Percentiles rank a stretch among this genome's conserved stretches.
These are phyloP conservation scores for Festucalex cinctus DNA, from an alignment of 2,113 vertebrate genomes.

Conservation along the genomic window DNA sequence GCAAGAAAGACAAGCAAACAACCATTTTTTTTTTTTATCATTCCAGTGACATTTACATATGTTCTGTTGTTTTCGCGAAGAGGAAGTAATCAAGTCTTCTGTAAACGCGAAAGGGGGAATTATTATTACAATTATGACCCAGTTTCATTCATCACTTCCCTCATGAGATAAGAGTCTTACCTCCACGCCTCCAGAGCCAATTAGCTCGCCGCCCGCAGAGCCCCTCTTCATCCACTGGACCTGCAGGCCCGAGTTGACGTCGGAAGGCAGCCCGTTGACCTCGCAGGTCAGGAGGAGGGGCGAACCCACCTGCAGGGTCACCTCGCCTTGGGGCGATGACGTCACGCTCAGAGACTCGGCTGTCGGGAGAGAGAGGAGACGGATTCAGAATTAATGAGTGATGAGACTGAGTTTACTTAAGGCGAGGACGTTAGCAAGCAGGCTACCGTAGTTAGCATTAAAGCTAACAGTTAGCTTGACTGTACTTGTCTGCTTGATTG, in stretches of 20 bases:
- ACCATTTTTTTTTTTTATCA: not conserved
- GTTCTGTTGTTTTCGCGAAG: no score
- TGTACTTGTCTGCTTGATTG: no score
- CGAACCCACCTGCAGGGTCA: slow-evolving; percentile 66
- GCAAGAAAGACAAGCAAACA: not conserved
- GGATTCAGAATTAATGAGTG: not conserved
- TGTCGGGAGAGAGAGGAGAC: slow-evolving; percentile 38
- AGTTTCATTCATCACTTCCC: not conserved
- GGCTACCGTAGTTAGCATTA: no score
- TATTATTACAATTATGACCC: not conserved
- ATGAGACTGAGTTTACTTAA: no score
- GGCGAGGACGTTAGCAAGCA: no score
- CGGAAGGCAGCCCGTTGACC: slow-evolving; percentile 69
- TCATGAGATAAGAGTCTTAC: slow-evolving; percentile 23
- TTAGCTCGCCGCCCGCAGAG: slow-evolving; percentile 25
- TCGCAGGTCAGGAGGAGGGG: slow-evolving; percentile 75
- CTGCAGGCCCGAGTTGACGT: slow-evolving; percentile 61
- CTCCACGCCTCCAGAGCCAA: slow-evolving; percentile 53
- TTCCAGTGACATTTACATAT: not conserved
- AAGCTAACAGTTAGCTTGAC: no score
- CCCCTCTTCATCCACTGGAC: slow-evolving; percentile 74
- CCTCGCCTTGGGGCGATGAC: slow-evolving; percentile 62
- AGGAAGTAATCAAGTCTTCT: not conserved
- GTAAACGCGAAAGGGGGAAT: not conserved
- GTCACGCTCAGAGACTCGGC: slow-evolving; percentile 76